Base-by-base conservation (phyloP, 2,113 vertebrate species). In the Corapipo altera region DNA sequence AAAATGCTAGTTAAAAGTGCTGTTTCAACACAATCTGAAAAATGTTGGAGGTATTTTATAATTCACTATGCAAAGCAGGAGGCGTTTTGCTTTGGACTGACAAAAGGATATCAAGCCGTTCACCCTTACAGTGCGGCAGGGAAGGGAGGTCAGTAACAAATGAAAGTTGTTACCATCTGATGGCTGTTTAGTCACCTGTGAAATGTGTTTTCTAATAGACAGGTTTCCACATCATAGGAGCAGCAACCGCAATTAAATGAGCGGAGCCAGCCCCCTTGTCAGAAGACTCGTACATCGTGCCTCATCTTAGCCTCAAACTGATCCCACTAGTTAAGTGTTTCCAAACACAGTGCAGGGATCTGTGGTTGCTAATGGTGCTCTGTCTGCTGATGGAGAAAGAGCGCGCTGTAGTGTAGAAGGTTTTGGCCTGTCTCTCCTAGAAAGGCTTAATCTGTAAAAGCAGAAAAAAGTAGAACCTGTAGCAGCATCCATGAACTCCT, bases 141-240 rank as follows among this genome's bases (percentile, higher is more conserved):
- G 75, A 67, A 49, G 19, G 24, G 64, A 71, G 72, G 76, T 96
- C 79, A 54, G 35, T 86, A 75, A 64, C 69, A 88, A 94, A 84
- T 86, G 76, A 78, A 91, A 86, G 57, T 83, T 86, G 67, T 85
- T 90, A 44, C 90, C 58, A 84, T 93, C 90, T 55, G 65, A 91
- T 81, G 85, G 69, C 78, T 95, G 65, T 51, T 91, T 52, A 80
- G 82, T 90, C 90, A 93, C 92, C 88, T 95, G 92, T 95, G 90
- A 96, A 96, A 95, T 95, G 85, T 61, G 85, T 35, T 94, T 96
- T 91, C 82, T 81, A 78, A 92, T 81, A 90, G 85, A 71, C 61
- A 86, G 79, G 51, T 93, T 97, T 97, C 88, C 90, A 81, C 86
- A 85, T 81, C 70, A 9, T 8, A 52, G 69, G 62, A 96, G 69